Conservation (phyloP, 2,888 invertebrate species). For the Macropis europaea region DNA sequence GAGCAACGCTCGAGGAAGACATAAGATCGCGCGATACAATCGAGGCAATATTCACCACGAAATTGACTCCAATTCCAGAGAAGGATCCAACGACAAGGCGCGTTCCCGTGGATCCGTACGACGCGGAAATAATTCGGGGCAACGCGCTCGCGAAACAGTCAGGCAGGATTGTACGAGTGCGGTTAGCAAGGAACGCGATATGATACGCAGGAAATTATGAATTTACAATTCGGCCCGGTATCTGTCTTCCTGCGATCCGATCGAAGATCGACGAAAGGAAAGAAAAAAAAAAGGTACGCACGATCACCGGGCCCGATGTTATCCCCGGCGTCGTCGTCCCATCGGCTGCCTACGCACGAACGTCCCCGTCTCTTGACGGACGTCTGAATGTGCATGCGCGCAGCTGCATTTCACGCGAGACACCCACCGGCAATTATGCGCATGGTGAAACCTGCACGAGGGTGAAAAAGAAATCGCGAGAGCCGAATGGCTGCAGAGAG, state of each 20-base stretch:
- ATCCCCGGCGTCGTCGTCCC: constrained; percentile 49
- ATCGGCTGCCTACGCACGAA: constrained; percentile 65
- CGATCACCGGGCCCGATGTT: constrained; percentile 57
- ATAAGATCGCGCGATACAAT: no score
- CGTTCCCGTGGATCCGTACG: no score
- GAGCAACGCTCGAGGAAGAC: no score
- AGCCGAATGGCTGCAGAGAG: constrained; percentile 25
- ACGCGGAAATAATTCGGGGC: constrained; percentile 24
- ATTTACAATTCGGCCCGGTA: constrained; percentile 42
- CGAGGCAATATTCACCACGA: no score
- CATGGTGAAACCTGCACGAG: constrained; percentile 59
- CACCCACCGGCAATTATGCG: constrained; percentile 69
- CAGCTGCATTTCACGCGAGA: constrained; percentile 64
- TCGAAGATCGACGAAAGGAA: constrained; percentile 30
- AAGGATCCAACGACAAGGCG: no score
- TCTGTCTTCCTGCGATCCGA: constrained; percentile 54
- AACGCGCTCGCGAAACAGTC: constrained; percentile 27
- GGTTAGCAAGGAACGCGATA: constrained; percentile 47
- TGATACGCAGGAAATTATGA: constrained; percentile 41
- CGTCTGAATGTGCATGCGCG: constrained; percentile 70
- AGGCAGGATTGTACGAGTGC: constrained; percentile 7
- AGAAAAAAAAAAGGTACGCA: neutral
- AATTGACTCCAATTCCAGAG: no score
- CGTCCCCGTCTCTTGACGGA: constrained; percentile 65
- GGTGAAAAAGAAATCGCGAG: constrained; percentile 60